Conservation (phyloP, 2,888 invertebrate species). For the Pseudeuparius sepicola region DNA sequence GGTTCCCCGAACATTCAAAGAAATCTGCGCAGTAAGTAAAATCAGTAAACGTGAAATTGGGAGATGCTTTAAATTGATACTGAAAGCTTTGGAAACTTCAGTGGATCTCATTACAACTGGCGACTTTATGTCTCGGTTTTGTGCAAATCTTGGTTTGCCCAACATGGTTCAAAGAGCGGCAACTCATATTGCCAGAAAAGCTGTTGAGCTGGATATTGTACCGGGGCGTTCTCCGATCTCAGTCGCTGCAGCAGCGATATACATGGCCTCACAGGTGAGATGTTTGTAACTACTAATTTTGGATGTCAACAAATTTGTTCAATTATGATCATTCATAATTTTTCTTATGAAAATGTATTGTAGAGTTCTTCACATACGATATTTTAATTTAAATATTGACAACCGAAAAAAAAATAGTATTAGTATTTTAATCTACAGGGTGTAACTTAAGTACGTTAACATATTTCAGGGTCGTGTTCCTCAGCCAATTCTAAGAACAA, state of each 20-base stretch:
- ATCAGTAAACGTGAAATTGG: constrained; percentile 99
- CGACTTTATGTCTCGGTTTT: constrained; percentile 99
- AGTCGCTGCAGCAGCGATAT: constrained; percentile 97
- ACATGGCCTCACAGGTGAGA: constrained; percentile 86
- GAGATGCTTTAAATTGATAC: constrained; percentile 91
- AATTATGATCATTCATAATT: no score
- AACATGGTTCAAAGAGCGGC: constrained; percentile 88
- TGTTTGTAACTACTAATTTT: no score
- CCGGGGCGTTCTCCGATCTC: constrained; percentile 97
- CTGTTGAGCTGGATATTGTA: constrained; percentile 94
- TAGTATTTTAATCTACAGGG: no score
- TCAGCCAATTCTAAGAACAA: no score
- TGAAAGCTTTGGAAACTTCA: constrained; percentile 92
- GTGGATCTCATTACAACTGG: constrained; percentile 97
- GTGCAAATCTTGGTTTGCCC: constrained; percentile 86
- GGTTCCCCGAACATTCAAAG: constrained; percentile 97
- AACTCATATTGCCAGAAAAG: constrained; percentile 92
- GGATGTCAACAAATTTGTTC: constrained; percentile 4
- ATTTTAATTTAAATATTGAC: no score
- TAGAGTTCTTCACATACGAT: no score
- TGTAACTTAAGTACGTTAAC: no score
- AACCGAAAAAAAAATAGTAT: no score
- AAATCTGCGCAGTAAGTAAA: constrained; percentile 98
- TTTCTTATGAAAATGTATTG: no score
- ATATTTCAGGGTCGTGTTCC: no score